Base-by-base conservation (phyloP, 2,888 invertebrate species). In the Lamellibrachia columna region DNA sequence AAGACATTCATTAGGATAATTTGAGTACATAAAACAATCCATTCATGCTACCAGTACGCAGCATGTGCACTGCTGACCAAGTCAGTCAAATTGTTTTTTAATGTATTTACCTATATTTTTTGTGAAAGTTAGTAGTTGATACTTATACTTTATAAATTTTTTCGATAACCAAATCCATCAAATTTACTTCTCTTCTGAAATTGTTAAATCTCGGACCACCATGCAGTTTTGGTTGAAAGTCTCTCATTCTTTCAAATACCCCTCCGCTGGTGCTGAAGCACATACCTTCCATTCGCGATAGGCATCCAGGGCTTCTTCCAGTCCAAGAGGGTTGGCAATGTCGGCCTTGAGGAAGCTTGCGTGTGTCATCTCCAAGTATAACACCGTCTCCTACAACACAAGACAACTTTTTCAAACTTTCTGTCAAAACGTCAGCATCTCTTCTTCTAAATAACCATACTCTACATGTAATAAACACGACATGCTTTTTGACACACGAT, bases 221-320 rank as follows among this genome's bases (percentile, higher is more conserved):
- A 40, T 40, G 40, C 40, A 40, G 40, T 40, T 40, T 40, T 40
- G 40, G 40, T 40, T 40, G 40, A 40, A 40, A 40, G 40, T 40
- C 40, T 0, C 40, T 6, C 75, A 6, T 75, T 75, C n/a, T 15
- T 22, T 22, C 22, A 22, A 75, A n/a, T 75, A 11, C 8, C 15
- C 75, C 15, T 2, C n/a, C 75, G 15, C 15, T 75, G 75, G 11
- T 75, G n/a, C 22, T 22, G 1, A 75, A 75, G 75, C 15, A 52
- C 90, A 11, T 92, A 93, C 93, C 93, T 92, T 93, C 93, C 93
- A 93, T 3, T 93, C 91, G 22, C 9, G 52, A 60, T 92, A 93
- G 3, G 91, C 53, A 3, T 40, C 15, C 91, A 75, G 52, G 28
- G 93, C 93, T 4, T 92, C 55, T 1, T 55, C 93, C n/a, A 93